Conservation (phyloP, 2,888 invertebrate genomes). For the Pristionchus maxplancki region DNA sequence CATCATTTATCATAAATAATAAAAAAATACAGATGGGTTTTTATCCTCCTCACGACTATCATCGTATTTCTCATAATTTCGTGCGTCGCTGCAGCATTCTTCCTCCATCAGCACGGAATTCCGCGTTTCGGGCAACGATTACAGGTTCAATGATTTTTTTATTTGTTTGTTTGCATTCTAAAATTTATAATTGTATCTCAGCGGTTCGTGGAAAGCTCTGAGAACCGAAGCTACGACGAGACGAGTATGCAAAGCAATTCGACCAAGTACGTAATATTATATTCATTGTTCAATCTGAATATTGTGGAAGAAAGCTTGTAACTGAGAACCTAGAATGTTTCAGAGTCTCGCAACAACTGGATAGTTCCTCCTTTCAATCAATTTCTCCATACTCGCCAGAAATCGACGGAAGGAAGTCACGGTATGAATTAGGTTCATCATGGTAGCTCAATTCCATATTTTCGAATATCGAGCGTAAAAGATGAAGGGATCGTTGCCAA, state of each 20-base stretch:
- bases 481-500: background rate
- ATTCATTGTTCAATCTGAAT: too few species aligned
- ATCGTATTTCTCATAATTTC: constrained; percentile 17
- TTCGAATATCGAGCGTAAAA: background rate
- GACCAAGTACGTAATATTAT: background rate
- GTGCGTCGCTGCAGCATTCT: background rate
- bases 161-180: background rate
- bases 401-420: background rate
- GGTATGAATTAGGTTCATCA: background rate
- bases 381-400: background rate
- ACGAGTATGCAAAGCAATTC: constrained; percentile 2
- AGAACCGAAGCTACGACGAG: constrained; percentile 39
- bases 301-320: too few species aligned
- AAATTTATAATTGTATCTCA: background rate
- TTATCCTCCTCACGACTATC: constrained; percentile 18
- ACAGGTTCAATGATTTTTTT: too few species aligned
- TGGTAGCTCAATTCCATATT: too few species aligned
- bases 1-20: background rate
- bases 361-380: background rate
- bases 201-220: constrained; percentile 34
- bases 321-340: too few species aligned
- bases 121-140: background rate
- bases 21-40: constrained; percentile 47
- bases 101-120: constrained; percentile 45
- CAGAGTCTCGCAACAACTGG: background rate